Percentiles rank a stretch among this genome's conserved stretches.
Conservation (phyloP, 2,113 vertebrate genomes). For the Coregonus clupeaformis region DNA sequence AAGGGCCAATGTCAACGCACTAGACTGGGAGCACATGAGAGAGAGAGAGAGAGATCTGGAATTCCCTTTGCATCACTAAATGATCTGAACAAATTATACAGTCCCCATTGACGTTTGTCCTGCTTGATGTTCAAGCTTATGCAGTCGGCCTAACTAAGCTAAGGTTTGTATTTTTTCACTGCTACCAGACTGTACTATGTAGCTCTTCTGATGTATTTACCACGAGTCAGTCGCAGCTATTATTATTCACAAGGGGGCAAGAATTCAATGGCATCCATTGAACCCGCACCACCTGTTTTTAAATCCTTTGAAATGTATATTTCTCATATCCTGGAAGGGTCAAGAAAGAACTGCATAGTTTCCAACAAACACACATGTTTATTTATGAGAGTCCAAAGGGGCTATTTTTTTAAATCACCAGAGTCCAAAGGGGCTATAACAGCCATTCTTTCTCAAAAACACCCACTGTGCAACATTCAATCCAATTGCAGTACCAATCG, state of each 20-base stretch:
- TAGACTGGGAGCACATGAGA: constrained; percentile 13
- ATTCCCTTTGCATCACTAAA: not conserved
- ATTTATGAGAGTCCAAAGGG: constrained; percentile 4
- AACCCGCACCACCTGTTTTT: constrained; percentile 43
- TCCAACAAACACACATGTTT: constrained; percentile 12
- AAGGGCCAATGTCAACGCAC: not conserved
- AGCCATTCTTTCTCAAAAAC: not conserved
- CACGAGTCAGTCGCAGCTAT: constrained; percentile 9
- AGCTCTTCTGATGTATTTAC: constrained; percentile 8
- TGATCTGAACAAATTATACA: constrained; percentile 12
- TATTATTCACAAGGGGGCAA: too few species aligned
- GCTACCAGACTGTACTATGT: not conserved
- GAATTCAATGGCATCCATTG: constrained; percentile 13
- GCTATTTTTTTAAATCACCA: not conserved
- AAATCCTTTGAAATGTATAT: constrained; percentile 33
- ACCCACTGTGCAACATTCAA: not conserved
- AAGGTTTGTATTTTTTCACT: not conserved
- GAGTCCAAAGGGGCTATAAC: not conserved
- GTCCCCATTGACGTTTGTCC: not conserved
- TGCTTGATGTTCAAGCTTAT: not conserved
- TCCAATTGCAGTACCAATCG: not conserved
- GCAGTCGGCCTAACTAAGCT: not conserved
- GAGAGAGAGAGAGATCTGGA: not conserved
- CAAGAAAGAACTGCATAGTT: constrained; percentile 1
- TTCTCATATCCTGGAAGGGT: not conserved